Conservation (phyloP, 2,888 invertebrate genomes). For the Octonoba sinensis region DNA sequence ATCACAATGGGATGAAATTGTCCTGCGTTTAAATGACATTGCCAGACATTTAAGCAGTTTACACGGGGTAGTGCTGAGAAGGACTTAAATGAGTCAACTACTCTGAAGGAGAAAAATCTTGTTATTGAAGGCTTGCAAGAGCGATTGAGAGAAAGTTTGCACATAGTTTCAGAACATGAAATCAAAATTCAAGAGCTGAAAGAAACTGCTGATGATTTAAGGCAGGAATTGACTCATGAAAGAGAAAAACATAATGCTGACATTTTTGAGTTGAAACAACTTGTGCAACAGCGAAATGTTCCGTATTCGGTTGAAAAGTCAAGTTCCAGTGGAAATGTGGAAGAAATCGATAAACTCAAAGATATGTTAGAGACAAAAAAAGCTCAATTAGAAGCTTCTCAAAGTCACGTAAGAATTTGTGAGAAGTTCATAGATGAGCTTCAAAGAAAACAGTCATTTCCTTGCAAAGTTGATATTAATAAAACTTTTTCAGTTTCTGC, state of each 20-base stretch:
- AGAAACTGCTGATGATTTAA: constrained; percentile 6
- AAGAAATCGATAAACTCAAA: constrained; percentile 28
- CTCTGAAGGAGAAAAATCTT: constrained; percentile 21
- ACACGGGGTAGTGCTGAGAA: not conserved
- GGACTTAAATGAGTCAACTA: not conserved
- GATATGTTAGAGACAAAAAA: constrained; percentile 25
- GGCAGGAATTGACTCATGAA: constrained; percentile 8
- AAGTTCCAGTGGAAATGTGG: not conserved
- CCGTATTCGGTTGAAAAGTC: not conserved
- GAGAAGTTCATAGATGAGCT: constrained; percentile 31
- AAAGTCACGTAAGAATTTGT: constrained; percentile 32
- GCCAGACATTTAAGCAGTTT: constrained; percentile 25
- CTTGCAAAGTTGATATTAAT: not conserved
- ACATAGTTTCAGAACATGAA: constrained; percentile 36
- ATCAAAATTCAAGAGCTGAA: constrained; percentile 28
- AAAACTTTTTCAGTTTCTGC: not conserved
- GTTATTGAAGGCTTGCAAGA: constrained; percentile 33
- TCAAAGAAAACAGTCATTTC: not conserved
- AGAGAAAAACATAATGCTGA: not conserved
- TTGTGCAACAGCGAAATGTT: not conserved
- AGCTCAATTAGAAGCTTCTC: constrained; percentile 22
- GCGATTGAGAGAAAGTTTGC: constrained; percentile 24
- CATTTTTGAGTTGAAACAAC: not conserved
- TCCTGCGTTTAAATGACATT: constrained; percentile 31
- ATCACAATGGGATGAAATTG: constrained; percentile 34